A percentile compares a stretch with the other conserved stretches of the same genome.
phyloP scores from a whole-genome alignment of 30 jellyfish, hydroid and myxozoan genomes.

The Pseudorhiza aurosa region DNA sequence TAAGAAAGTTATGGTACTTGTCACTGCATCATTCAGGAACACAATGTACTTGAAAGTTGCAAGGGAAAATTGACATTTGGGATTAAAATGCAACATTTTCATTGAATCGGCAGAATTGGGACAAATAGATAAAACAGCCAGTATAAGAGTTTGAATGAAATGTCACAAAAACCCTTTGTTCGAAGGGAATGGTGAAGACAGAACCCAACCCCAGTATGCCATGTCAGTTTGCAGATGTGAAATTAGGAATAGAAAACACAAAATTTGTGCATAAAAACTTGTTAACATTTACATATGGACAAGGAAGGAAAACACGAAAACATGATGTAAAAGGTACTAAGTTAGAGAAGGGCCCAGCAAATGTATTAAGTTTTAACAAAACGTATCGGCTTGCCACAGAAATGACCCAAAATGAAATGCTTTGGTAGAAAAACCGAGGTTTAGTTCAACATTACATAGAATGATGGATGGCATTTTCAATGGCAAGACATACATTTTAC shows the following conservation, averaged over 20 bases:
- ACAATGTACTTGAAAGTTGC: too few relatives aligned
- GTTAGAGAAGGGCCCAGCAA: neutral
- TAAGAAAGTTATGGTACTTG: too few relatives aligned
- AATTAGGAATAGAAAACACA: neutral
- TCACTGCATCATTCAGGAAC: too few relatives aligned
- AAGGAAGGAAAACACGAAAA: neutral
- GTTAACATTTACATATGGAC: slow-evolving; percentile 66
- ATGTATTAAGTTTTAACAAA: neutral
- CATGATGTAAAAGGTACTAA: neutral
- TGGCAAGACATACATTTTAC: slow-evolving; percentile 12
- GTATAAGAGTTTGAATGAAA: too few relatives aligned
- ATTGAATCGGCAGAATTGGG: too few relatives aligned
- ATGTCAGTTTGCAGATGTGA: too few relatives aligned
- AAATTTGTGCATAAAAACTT: slow-evolving; percentile 57
- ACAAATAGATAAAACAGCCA: too few relatives aligned
- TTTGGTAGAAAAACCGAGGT: neutral
- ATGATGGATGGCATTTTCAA: slow-evolving; percentile 3
- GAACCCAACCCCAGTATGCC: too few relatives aligned
- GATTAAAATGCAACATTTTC: too few relatives aligned
- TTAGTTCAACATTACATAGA: neutral
- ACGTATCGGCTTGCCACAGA: neutral
- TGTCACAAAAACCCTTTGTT: too few relatives aligned
- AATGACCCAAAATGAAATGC: neutral
- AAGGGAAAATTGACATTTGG: too few relatives aligned
- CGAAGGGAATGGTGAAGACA: too few relatives aligned